Evolutionary conservation across 2,113 vertebrate species (phyloP).

Genomic region (Triplophysa tibetana): DNA sequence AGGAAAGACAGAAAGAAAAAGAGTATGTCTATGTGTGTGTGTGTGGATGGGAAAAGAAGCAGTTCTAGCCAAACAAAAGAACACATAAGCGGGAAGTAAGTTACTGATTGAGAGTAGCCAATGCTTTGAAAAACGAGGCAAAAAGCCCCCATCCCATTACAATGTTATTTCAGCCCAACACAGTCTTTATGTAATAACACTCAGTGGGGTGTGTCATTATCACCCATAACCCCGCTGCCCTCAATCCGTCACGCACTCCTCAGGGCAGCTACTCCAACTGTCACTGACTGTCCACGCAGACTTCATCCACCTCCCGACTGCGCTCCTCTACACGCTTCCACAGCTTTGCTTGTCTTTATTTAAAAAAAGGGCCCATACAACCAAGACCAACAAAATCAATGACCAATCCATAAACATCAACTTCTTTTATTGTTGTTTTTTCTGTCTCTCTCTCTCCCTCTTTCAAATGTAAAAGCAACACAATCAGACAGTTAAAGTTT

Average conservation of each 20-base stretch:
- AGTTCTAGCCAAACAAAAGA: conserved; percentile 34
- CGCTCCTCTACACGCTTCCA: conserved; percentile 7
- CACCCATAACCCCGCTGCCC: conserved; percentile 45
- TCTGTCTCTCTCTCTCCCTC: conserved; percentile 29
- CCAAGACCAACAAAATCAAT: conserved; percentile 57
- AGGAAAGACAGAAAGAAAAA: not conserved
- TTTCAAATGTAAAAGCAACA: conserved; percentile 47
- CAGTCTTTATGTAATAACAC: conserved; percentile 63
- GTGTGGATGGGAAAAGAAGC: not conserved
- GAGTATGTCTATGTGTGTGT: not conserved
- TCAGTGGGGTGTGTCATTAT: conserved; percentile 56
- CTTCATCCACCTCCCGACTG: not conserved
- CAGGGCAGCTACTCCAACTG: conserved; percentile 50
- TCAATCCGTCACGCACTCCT: conserved; percentile 23
- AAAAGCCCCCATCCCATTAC: conserved; percentile 56
- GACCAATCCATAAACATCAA: conserved; percentile 57
- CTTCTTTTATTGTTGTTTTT: conserved; percentile 54
- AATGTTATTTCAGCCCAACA: conserved; percentile 55
- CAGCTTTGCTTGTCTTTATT: conserved; percentile 19
- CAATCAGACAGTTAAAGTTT: conserved; percentile 52
- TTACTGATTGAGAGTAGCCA: conserved; percentile 41
- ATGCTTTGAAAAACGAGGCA: conserved; percentile 43
- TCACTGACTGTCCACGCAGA: conserved; percentile 53
- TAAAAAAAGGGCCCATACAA: conserved; percentile 42
- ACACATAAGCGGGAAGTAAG: conserved; percentile 32